Conservation (phyloP, 1,140 invertebrate species). For the Drosophila aff. region DNA sequence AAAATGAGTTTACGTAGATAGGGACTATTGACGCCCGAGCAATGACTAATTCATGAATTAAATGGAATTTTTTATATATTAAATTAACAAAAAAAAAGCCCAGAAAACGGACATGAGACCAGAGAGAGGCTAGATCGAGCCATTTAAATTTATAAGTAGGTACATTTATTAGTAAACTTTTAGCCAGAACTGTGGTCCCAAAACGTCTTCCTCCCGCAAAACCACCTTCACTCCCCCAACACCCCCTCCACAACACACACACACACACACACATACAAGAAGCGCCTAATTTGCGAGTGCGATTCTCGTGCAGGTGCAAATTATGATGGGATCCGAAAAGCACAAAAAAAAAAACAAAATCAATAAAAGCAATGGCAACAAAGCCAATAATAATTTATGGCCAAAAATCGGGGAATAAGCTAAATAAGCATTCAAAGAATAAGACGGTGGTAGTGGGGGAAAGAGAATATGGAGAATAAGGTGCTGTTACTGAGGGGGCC, state of each 20-base stretch:
- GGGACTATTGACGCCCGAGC: no score
- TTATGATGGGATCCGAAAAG: conserved; percentile 51
- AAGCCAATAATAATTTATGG: conserved; percentile 44
- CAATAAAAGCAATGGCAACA: conserved; percentile 27
- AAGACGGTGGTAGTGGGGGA: not conserved
- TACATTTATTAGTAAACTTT: not conserved
- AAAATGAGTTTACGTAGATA: no score
- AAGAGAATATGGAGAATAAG: conserved; percentile 13
- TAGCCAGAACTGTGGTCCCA: conserved; percentile 13
- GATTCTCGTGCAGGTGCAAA: conserved; percentile 70
- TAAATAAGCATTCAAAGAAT: conserved; percentile 23
- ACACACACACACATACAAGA: conserved; percentile 3
- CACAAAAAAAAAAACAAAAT: conserved; percentile 1
- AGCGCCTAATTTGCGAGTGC: conserved; percentile 70
- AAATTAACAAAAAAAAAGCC: no score
- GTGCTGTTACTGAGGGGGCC: conserved; percentile 36
- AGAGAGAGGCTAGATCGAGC: no score
- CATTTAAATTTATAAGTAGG: no score
- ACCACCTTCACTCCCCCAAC: not conserved
- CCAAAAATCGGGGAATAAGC: conserved; percentile 42
- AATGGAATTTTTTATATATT: no score
- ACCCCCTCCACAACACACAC: not conserved
- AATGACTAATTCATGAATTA: no score
- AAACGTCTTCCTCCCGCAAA: conserved; percentile 1
- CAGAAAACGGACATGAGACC: no score